phyloP scores from a whole-genome alignment of 1,140 invertebrate species.

The Nasonia vitripennis region DNA sequence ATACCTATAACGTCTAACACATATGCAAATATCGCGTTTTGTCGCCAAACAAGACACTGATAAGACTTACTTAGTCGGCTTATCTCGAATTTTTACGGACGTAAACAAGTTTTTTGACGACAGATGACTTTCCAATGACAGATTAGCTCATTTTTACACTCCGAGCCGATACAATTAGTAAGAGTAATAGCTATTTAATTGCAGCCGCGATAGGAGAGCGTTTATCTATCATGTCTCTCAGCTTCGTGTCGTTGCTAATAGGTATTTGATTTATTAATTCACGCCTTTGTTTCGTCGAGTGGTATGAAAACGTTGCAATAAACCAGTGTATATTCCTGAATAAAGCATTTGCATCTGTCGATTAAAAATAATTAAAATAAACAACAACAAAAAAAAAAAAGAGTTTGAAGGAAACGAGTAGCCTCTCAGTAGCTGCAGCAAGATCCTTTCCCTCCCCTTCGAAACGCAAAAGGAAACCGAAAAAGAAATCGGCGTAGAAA shows the following conservation, averaged over 20 bases:
- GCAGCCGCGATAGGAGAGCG: not conserved
- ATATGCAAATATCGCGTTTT: constrained; percentile 9
- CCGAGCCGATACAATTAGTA: constrained; percentile 8
- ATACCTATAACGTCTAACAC: not conserved
- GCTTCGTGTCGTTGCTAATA: not conserved
- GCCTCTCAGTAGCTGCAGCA: not conserved
- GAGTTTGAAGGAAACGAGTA: not conserved
- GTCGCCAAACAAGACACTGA: constrained; percentile 28
- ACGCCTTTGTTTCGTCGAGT: not conserved
- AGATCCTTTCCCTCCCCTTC: not conserved
- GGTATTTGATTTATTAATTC: not conserved
- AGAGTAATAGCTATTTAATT: not conserved
- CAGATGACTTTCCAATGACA: not conserved
- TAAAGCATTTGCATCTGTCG: too few relatives aligned
- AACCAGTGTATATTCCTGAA: too few relatives aligned
- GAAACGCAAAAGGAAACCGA: constrained; percentile 3
- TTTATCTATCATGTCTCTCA: not conserved
- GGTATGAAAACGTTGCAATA: not conserved
- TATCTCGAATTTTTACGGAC: constrained; percentile 5
- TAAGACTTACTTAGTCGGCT: not conserved
- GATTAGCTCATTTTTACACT: constrained; percentile 11
- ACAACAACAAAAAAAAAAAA: not conserved
- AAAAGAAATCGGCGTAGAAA: constrained; percentile 24
- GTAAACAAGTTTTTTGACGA: constrained; percentile 22
- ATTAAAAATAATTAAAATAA: not conserved